Conservation (phyloP, 1,140 invertebrate species). For the Brachionus paranguensis region DNA sequence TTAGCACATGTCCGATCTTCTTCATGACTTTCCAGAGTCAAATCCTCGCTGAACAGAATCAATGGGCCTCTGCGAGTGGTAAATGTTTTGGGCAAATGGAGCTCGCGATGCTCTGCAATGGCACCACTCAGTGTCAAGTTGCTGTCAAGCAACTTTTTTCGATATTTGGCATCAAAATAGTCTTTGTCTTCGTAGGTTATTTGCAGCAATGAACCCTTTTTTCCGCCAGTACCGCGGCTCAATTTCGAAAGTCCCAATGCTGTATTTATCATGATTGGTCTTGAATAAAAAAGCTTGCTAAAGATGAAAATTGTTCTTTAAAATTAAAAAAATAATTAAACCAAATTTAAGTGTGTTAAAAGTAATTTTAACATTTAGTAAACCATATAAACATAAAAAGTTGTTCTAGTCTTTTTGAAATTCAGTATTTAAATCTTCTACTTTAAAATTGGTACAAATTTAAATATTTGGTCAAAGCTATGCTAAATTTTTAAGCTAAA, state of each 20-base stretch:
- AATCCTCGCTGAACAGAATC: constrained; percentile 54
- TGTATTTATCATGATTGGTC: not conserved
- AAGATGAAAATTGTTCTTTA: not conserved
- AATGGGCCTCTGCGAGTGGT: constrained; percentile 54
- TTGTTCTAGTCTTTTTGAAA: not conserved
- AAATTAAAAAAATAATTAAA: not conserved
- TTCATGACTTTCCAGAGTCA: constrained; percentile 43
- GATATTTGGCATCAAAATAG: not conserved
- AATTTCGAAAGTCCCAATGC: constrained; percentile 12
- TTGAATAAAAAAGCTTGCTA: not conserved
- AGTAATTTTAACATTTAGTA: not conserved
- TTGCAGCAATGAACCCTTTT: not conserved
- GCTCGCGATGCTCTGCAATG: constrained; percentile 32
- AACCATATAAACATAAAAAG: not conserved
- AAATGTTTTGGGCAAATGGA: constrained; percentile 53
- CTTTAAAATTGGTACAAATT: too few species aligned
- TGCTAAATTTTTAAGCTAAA: not conserved
- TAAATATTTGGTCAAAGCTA: not conserved
- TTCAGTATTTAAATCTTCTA: too few species aligned
- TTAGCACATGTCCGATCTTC: not conserved
- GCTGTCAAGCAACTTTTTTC: not conserved
- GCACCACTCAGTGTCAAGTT: not conserved
- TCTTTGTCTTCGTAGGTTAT: constrained; percentile 6
- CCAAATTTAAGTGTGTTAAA: not conserved
- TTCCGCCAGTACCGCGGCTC: constrained; percentile 17